Percentiles rank a stretch among this genome's conserved stretches.
These are phyloP conservation scores for Tipula unca DNA, from an alignment of 2,888 invertebrate genomes.

Conservation along the genomic window DNA sequence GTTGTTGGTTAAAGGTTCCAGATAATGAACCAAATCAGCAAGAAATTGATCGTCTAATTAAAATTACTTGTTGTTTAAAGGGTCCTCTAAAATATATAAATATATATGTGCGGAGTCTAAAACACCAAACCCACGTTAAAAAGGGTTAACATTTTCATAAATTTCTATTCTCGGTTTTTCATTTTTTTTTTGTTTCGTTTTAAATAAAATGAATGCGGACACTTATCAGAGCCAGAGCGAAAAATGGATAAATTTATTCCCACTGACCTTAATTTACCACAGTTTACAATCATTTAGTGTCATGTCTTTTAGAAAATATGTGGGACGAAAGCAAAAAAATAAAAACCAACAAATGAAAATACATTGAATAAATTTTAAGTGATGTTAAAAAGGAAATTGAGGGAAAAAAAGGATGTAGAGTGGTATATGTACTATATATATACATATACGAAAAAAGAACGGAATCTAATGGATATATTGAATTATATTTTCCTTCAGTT, in stretches of 20 bases:
- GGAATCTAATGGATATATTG: constrained; percentile 3
- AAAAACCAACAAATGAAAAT: background rate
- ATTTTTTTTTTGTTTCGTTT: background rate
- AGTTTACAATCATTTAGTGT: constrained; percentile 14
- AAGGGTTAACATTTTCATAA: background rate
- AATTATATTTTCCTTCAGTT: background rate
- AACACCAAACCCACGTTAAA: background rate
- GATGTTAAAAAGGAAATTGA: background rate
- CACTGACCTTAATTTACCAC: constrained; percentile 8
- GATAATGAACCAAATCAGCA: constrained; percentile 8
- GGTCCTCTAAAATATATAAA: background rate
- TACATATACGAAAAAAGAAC: background rate
- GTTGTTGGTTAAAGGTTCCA: background rate
- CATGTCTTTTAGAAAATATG: constrained; percentile 8
- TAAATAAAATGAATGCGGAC: background rate
- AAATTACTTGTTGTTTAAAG: background rate
- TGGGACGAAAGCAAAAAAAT: background rate
- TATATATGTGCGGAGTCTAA: background rate
- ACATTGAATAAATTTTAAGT: constrained; percentile 14
- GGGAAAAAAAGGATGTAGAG: background rate
- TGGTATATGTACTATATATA: background rate
- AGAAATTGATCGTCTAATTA: constrained; percentile 14
- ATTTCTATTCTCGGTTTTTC: background rate
- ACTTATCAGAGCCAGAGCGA: background rate
- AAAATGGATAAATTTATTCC: background rate